Conservation (phyloP, 2,113 vertebrate species). For the Atrichornis clamosus region DNA sequence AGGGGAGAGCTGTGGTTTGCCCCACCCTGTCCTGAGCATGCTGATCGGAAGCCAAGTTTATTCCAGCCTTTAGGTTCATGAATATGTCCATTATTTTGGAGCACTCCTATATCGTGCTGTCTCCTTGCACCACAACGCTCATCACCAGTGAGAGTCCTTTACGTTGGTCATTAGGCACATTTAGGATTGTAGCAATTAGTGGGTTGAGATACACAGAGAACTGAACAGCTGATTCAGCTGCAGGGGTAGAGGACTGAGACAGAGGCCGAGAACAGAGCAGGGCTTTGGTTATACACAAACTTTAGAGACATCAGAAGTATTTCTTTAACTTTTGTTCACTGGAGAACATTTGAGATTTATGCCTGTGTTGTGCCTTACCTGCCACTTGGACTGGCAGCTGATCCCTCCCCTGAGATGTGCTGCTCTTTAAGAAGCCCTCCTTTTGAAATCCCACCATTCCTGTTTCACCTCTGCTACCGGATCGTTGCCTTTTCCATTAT, state of each 20-base stretch:
- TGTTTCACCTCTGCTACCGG: conserved; percentile 69
- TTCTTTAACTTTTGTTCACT: conserved; percentile 48
- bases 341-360: conserved; percentile 50
- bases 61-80: conserved; percentile 21
- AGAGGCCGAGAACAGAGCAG: conserved; percentile 61
- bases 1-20: neutral
- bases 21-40: neutral
- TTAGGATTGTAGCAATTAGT: neutral
- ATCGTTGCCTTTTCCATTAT: conserved; percentile 65
- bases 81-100: conserved; percentile 23
- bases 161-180: neutral
- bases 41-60: conserved; percentile 32
- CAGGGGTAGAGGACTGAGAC: conserved; percentile 33
- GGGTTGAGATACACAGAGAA: conserved; percentile 8
- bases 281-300: conserved; percentile 40
- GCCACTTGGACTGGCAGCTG: conserved; percentile 69
- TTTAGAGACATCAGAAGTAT: conserved; percentile 49
- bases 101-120: neutral
- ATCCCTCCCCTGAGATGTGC: conserved; percentile 68
- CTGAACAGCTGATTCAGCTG: neutral
- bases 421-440: conserved; percentile 69
- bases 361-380: conserved; percentile 67
- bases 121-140: neutral
- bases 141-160: neutral
- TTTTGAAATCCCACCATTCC: conserved; percentile 70